phyloP scores from a whole-genome alignment of 1,140 invertebrate species.

The Anastrepha obliqua region DNA sequence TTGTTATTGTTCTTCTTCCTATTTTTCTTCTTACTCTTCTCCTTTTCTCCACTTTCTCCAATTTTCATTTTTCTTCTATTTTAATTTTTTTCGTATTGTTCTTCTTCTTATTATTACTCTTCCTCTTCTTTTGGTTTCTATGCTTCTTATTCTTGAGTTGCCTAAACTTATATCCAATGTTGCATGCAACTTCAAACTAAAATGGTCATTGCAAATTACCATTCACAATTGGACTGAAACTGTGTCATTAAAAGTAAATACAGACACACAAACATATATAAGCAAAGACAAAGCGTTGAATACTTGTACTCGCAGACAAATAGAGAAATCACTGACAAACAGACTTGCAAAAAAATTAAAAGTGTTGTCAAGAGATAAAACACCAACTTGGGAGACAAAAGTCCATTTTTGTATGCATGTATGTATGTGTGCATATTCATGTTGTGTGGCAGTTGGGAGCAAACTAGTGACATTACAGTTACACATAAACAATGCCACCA shows the following conservation, averaged over 20 bases:
- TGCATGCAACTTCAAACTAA: background rate
- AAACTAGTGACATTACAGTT: background rate
- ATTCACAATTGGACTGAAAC: background rate
- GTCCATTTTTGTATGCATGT: background rate
- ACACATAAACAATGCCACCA: conserved; percentile 5
- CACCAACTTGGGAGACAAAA: background rate
- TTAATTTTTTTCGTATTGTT: no score
- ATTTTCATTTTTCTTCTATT: no score
- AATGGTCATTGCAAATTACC: background rate
- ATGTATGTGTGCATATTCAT: background rate
- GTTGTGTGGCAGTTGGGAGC: background rate
- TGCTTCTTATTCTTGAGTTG: background rate
- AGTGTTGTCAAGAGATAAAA: conserved; percentile 27
- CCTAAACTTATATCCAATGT: no score
- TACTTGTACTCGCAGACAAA: background rate
- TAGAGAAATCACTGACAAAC: background rate
- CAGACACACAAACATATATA: background rate
- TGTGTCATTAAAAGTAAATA: background rate
- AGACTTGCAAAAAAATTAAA: conserved; percentile 27
- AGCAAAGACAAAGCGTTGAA: background rate
- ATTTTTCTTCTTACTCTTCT: no score
- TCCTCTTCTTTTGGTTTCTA: no score
- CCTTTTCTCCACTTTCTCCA: no score
- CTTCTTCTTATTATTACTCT: no score
- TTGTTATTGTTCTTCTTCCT: no score